Base-by-base conservation (phyloP, 2,888 invertebrate genomes). In the Amphipyra berbera region DNA sequence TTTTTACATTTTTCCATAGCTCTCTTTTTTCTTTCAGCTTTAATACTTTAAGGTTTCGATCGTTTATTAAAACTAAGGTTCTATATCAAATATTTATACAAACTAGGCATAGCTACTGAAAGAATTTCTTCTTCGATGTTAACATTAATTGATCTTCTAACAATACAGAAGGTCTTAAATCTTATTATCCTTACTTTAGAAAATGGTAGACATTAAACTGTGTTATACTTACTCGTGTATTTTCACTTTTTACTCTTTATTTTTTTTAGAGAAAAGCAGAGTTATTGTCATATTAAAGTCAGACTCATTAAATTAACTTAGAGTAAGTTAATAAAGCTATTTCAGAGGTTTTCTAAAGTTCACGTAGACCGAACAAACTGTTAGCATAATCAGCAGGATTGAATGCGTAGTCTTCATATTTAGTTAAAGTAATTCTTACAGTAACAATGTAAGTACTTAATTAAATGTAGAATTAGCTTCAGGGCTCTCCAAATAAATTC, bases 1-100 rank as follows among this genome's bases (percentile, higher is more conserved):
- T 63, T 67, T 82, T 82, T 78, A 67, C 71, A 68, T 77, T 74
- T 73, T 78, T 71, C 76, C 69, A 71, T 79, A 68, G 63, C 40
- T 66, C 69, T 67, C 63, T 47, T 65, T 64, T 63, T 61, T 71
- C 68, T 71, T 76, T 73, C 50, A 61, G 61, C 61, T 73, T 73
- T 60, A 68, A 61, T 55, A 65, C 48, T 61, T 52, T 40, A 56
- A 52, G 40, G 54, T 68, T 55, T 48, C 37, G 15, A 52, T 55
- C 62, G n/a, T 59, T 60, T 54, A 54, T 73, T 54, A 54, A 59
- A 59, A 46, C 41, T 7, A 3, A 9, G 4, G 35, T 57, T 46
- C 7, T 41, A 42, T 46, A 15, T n/a, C 56, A 2, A 6, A 21
- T 35, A 38, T 42, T 55, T 42, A 13, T 10, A 35, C 9, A 30